Evolutionary conservation across 2,797 vertebrate species (phyloP).

Genomic region (Orestias chungarensis): DNA sequence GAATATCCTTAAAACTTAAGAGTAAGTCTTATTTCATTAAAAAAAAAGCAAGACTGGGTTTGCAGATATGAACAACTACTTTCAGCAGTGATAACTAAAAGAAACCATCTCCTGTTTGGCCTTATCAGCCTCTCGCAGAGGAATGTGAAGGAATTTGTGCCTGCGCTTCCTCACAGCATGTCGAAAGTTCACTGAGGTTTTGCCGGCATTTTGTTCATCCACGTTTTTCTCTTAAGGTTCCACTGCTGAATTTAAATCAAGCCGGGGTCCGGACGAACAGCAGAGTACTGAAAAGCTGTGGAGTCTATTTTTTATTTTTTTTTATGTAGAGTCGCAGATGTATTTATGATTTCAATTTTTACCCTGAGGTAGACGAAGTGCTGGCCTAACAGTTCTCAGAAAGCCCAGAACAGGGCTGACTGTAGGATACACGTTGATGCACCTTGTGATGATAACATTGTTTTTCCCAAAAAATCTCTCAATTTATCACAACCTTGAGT

Average conservation of each 20-base stretch:
- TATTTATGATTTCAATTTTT: background rate
- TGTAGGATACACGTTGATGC: background rate
- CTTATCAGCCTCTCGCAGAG: background rate
- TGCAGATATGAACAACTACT: background rate
- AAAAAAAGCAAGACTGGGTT: background rate
- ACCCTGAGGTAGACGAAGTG: background rate
- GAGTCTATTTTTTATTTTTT: background rate
- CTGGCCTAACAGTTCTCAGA: background rate
- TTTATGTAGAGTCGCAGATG: background rate
- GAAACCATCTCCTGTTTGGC: constrained; percentile 9
- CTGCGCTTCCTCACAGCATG: constrained; percentile 5
- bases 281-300: background rate
- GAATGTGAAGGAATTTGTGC: constrained; percentile 3
- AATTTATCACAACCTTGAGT: constrained; percentile 42
- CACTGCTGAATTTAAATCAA: background rate
- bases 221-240: background rate
- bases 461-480: constrained; percentile 38
- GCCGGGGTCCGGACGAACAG: background rate
- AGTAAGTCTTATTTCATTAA: background rate
- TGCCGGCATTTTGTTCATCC: background rate
- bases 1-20: too few relatives aligned
- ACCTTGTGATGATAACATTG: constrained; percentile 22
- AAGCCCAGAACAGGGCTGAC: background rate
- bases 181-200: constrained; percentile 2
- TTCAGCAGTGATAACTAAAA: constrained; percentile 4